Percentiles rank a stretch among this genome's conserved stretches.
phyloP scores from a whole-genome alignment of 2,113 vertebrate species.

The Paratilapia polleni region DNA sequence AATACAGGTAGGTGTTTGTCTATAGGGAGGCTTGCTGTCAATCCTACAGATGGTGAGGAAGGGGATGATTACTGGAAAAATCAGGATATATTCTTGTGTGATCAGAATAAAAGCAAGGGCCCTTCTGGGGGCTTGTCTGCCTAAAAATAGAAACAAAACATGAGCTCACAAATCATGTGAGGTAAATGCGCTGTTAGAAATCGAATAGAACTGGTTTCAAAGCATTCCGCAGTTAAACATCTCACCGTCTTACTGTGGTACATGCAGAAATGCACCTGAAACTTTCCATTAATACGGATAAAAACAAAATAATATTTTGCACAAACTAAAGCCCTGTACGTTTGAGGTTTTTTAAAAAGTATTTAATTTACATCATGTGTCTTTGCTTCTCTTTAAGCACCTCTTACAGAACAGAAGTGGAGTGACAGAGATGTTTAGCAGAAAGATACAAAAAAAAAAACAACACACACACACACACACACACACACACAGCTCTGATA shows the following conservation, averaged over 20 bases:
- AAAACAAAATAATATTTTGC: slow-evolving; percentile 1
- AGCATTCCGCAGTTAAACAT: slow-evolving; percentile 20
- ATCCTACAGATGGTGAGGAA: slow-evolving; percentile 42
- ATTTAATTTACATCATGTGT: slow-evolving; percentile 2
- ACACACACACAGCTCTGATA: not conserved
- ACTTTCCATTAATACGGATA: slow-evolving; percentile 15
- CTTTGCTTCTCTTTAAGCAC: not conserved
- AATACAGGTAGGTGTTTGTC: slow-evolving; percentile 20
- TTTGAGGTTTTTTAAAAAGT: not conserved
- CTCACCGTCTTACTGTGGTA: not conserved
- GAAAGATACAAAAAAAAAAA: not conserved
- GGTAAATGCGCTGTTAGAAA: slow-evolving; percentile 49
- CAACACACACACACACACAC: not conserved
- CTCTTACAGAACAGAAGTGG: not conserved
- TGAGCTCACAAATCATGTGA: slow-evolving; percentile 47
- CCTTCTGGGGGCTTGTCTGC: slow-evolving; percentile 45
- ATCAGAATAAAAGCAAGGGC: slow-evolving; percentile 57
- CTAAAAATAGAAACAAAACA: slow-evolving; percentile 67
- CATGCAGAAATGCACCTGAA: not conserved
- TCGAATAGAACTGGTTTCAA: slow-evolving; percentile 53
- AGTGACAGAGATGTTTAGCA: not conserved
- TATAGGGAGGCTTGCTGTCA: slow-evolving; percentile 45
- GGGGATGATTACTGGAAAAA: slow-evolving; percentile 69
- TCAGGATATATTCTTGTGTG: slow-evolving; percentile 60
- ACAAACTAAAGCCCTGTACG: not conserved